Conservation (phyloP, 2,113 vertebrate species). For the cattle (Bos taurus) region ARS-UCD2.0 NC_037357.1:72190001-72190500, state of each 20-base stretch:
- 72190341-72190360: neutral
- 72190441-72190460: neutral
- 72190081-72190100: neutral
- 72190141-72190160: neutral
- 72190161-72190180: neutral
- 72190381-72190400: neutral
- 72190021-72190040: conserved; percentile 6
- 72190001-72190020: neutral
- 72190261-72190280: neutral
- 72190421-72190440: neutral
- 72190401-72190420: neutral
- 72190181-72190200: neutral
- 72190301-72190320: neutral
- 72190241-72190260: neutral
- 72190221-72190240: neutral
- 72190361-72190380: neutral
- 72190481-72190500: neutral
- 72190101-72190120: neutral
- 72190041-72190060: neutral
- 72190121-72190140: neutral
- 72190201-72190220: neutral
- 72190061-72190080: neutral
- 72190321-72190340: neutral
- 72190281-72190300: neutral
- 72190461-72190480: neutral